Percentiles rank a stretch among this genome's conserved stretches.
Evolutionary conservation across 2,888 invertebrate genomes (phyloP).

Genomic region (Acleris emargana): DNA sequence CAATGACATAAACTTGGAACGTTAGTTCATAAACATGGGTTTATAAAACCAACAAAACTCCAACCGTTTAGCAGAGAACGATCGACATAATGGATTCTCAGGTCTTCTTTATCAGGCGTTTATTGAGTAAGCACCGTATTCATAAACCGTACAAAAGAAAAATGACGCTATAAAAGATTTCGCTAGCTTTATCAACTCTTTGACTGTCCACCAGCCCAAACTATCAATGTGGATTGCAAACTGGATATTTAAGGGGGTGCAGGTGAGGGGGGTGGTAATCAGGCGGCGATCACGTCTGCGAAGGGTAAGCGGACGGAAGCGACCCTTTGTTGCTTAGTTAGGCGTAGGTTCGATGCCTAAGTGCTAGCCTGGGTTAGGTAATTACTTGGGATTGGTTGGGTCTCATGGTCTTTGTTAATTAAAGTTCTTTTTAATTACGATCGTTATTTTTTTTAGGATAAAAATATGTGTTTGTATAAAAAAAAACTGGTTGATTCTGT

Average conservation of each 20-base stretch:
- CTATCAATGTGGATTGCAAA: constrained; percentile 58
- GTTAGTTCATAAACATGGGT: no score
- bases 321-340: constrained; percentile 53
- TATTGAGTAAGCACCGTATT: no score
- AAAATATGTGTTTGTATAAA: no score
- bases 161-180: not conserved
- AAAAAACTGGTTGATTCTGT: no score
- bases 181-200: constrained; percentile 37
- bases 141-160: no score
- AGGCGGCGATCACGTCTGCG: constrained; percentile 61
- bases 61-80: no score
- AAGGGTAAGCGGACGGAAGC: constrained; percentile 53
- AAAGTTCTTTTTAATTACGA: not conserved
- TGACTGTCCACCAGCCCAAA: constrained; percentile 37
- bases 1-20: no score
- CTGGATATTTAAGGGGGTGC: constrained; percentile 55
- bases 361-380: constrained; percentile 40
- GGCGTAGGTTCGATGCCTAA: constrained; percentile 19
- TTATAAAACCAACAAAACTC: no score
- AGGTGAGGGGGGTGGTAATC: constrained; percentile 53
- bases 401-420: not conserved
- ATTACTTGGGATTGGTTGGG: constrained; percentile 39
- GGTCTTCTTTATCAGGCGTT: no score
- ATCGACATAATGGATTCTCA: no score
- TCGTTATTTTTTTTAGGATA: no score